Evolutionary conservation across 2,113 vertebrate genomes (phyloP), one percentile per base, ranked within the genome.

Genomic region (Syrrhaptes paradoxus): DNA sequence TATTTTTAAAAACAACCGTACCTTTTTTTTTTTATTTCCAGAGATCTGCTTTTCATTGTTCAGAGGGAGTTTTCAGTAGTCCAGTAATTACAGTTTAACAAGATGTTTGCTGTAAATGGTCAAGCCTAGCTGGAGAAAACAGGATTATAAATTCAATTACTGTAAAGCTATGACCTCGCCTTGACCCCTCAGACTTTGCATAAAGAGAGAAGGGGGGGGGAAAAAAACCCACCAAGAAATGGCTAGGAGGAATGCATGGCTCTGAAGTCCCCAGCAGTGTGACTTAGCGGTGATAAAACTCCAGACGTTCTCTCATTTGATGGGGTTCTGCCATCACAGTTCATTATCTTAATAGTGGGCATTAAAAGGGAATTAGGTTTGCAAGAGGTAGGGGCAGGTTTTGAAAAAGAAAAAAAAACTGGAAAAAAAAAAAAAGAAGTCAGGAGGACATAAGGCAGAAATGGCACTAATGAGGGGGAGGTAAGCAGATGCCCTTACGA

Each of bases 261-360:
- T 98, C 97, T 98, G 97, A 98, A 98, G 98, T 98, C 98, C 98
- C 97, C 97, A 98, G 98, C 97, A 98, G 98, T 98, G 97, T 98
- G 98, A 98, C 97, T 97, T 97, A 97, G 96, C 90, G 97, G 98
- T 98, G 99, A 99, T 99, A 99, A 99, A 99, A 99, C 97, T 98
- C 98, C 99, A 99, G 99, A 99, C 99, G 91, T 98, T 99, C 98
- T 93, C 98, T 99, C 98, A 98, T 99, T 98, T 99, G 98, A 99
- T 99, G 98, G 98, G 98, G 97, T 97, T 96, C 97, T 98, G 98
- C 98, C 98, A 98, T 98, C 98, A 98, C 98, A 97, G 98, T 98
- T 98, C 98, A 98, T 98, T 99, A 98, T 98, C 98, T 98, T 98
- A 98, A 98, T 97, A 97, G 97, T 95, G 94, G 97, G 91, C 96